Evolutionary conservation across 2,113 vertebrate species (phyloP).

Genomic region (Talpa occidentalis): DNA sequence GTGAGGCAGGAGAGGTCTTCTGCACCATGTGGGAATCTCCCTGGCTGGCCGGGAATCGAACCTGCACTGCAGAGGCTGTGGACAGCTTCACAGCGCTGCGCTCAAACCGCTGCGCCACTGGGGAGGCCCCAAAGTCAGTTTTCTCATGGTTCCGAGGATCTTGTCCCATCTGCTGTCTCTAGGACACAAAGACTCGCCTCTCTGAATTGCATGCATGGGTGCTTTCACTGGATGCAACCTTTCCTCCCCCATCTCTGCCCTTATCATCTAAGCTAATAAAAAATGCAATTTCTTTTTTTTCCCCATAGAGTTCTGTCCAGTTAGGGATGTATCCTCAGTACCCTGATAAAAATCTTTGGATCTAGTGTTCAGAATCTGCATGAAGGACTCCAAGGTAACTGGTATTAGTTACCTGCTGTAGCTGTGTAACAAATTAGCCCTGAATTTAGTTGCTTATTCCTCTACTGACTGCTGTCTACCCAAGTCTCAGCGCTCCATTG

Average conservation of each 20-base stretch:
- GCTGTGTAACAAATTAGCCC: background rate
- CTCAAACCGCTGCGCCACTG: too few relatives aligned
- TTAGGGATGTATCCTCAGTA: background rate
- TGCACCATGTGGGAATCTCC: too few relatives aligned
- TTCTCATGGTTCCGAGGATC: background rate
- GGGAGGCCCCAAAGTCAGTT: background rate
- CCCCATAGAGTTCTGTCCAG: background rate
- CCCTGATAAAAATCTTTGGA: background rate
- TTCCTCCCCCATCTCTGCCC: background rate
- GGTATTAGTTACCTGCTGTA: background rate
- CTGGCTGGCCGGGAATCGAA: too few relatives aligned
- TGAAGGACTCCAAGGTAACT: background rate
- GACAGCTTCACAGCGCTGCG: too few relatives aligned
- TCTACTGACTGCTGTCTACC: background rate
- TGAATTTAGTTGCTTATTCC: background rate
- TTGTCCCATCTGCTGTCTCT: background rate
- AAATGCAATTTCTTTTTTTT: background rate
- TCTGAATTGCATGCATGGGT: background rate
- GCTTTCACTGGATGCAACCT: background rate
- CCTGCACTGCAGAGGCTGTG: too few relatives aligned
- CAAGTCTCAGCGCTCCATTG: background rate
- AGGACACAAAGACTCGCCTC: background rate
- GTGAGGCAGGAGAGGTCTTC: too few relatives aligned
- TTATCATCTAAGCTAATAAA: background rate
- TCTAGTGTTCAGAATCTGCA: background rate